Base-by-base conservation (phyloP, 2,113 vertebrate genomes). In the Cettia cetti region DNA sequence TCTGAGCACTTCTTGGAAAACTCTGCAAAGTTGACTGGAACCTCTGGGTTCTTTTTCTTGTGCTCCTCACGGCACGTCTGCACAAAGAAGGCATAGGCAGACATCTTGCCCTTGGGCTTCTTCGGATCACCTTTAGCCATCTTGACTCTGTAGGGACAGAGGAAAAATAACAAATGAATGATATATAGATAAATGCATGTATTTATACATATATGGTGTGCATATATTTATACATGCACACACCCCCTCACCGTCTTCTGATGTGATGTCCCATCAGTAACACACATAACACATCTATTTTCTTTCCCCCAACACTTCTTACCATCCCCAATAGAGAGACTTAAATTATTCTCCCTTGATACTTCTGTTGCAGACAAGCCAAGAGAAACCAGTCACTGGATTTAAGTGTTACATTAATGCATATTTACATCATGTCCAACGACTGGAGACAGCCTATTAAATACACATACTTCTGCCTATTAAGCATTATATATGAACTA, bases 91-190 rank as follows among this genome's bases (percentile, higher is more conserved):
- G 98, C 99, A 90, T 99, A 99, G 33, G 98, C 98, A 84, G 99
- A 99, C 99, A 99, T 99, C 97, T 98, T 99, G 97, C 98, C 98
- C 91, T 99, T 99, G 79, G 99, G 99, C 97, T 99, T 99, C 97
- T 98, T 99, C 57, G 99, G 99, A 85, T 99, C 99, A 86, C 98
- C 98, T 98, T 99, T 99, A 96, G 98, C 98, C 98, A 99, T 99
- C 75, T 83, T 98, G 88, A 96, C 78, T 97, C 93, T 97, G 64
- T 1, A 70, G 60, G 11, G 15, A 81, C 28, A 71, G 16, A 42
- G 5, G 1, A 26, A n/a, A 4, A 79, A n/a, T 28, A 30, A 18
- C 2, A 60, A 31, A 22, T 23, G 9, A 91, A 27, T 5, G 2
- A 30, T 1, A 7, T 4, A 22, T 0, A 4, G 13, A 42, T 33